A percentile compares a stretch with the other conserved stretches of the same genome.
phyloP scores from a whole-genome alignment of 2,113 vertebrate genomes.

The Phrynocephalus versicolor region DNA sequence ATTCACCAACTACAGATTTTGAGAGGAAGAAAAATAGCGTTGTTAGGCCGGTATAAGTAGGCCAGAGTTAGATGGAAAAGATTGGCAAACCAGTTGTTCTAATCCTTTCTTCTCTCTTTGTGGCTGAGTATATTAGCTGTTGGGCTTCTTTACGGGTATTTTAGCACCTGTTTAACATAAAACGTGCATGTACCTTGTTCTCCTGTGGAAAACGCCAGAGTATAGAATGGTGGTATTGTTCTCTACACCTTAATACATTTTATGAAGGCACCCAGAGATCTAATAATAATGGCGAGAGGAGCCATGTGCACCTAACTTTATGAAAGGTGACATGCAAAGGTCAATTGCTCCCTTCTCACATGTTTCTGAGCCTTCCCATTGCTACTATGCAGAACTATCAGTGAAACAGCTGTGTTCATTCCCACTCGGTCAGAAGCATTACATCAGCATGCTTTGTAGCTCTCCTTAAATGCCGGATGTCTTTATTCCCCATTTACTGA shows the following conservation, averaged over 20 bases:
- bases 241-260: not conserved
- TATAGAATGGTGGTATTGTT: not conserved
- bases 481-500: not conserved
- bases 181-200: not conserved
- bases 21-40: slow-evolving; percentile 71
- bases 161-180: not conserved
- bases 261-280: not conserved
- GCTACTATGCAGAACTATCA: not conserved
- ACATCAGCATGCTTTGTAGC: slow-evolving; percentile 1
- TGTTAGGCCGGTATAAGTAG: slow-evolving; percentile 54
- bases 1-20: slow-evolving; percentile 66
- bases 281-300: not conserved
- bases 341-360: slow-evolving; percentile 6
- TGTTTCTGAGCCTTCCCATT: not conserved
- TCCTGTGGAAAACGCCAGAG: not conserved
- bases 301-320: not conserved
- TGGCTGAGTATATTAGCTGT: not conserved
- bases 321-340: not conserved
- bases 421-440: not conserved
- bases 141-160: not conserved
- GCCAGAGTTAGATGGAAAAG: slow-evolving; percentile 30
- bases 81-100: slow-evolving; percentile 21
- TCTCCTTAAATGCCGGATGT: not conserved
- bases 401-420: slow-evolving; percentile 1
- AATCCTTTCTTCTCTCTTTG: slow-evolving; percentile 15